A percentile compares a stretch with the other conserved stretches of the same genome.
phyloP scores from a whole-genome alignment of 2,113 vertebrate species.

The Kobus ellipsiprymnus region DNA sequence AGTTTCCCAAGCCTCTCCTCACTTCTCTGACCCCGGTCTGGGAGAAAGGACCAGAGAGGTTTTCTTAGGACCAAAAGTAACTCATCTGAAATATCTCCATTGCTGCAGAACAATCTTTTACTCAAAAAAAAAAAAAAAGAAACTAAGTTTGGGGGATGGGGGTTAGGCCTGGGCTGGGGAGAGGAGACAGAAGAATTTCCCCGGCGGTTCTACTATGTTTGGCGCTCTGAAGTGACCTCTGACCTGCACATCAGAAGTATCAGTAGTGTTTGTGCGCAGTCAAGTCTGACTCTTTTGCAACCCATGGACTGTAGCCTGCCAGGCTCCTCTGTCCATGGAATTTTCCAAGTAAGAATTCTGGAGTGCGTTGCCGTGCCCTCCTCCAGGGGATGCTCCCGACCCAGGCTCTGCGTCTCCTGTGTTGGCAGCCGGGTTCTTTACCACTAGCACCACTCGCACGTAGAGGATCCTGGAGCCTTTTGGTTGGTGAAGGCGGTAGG shows the following conservation, averaged over 20 bases:
- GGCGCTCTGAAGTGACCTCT: neutral
- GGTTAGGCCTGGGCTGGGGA: neutral
- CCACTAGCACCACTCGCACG: neutral
- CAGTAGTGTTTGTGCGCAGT: neutral
- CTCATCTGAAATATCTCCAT: neutral
- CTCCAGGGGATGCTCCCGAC: neutral
- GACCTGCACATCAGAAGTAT: neutral
- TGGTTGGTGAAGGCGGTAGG: neutral
- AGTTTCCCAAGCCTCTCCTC: neutral
- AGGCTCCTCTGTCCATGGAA: neutral
- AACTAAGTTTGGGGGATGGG: neutral
- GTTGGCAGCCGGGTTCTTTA: neutral
- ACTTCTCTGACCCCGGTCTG: neutral
- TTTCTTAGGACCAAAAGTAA: neutral
- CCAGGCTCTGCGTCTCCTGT: neutral
- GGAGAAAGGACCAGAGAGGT: neutral
- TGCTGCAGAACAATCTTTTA: neutral
- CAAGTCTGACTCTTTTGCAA: neutral
- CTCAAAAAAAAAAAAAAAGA: neutral
- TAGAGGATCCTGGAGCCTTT: neutral
- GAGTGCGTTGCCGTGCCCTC: neutral
- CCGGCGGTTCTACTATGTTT: rapidly evolving
- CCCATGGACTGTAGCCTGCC: neutral
- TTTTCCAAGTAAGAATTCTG: neutral
- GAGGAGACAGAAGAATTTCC: neutral